Evolutionary conservation across 2,797 vertebrate species (phyloP).

Genomic region (Percopsis omiscomaycus): DNA sequence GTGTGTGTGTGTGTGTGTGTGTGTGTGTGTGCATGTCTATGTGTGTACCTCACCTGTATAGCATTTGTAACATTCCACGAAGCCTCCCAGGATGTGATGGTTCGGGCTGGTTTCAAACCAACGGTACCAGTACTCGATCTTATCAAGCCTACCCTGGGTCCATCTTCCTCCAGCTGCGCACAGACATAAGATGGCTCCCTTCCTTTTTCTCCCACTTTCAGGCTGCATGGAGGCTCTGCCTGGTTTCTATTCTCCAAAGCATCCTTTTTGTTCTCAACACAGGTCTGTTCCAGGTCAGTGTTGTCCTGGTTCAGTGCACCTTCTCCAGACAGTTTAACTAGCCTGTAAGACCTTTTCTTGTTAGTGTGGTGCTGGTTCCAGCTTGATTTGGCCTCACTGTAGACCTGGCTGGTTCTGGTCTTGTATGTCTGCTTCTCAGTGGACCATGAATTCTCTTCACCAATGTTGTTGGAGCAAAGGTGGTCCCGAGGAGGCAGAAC

Average conservation of each 20-base stretch:
- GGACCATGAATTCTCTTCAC: constrained; percentile 5
- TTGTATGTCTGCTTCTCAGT: constrained; percentile 2
- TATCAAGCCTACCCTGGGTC: constrained; percentile 4
- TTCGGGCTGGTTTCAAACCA: constrained; percentile 25
- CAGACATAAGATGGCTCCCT: background rate
- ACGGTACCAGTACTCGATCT: background rate
- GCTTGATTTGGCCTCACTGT: constrained; percentile 3
- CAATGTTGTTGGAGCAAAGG: constrained; percentile 2
- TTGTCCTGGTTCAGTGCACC: background rate
- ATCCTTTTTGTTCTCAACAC: background rate
- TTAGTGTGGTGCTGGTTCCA: constrained; percentile 11
- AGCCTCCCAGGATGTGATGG: constrained; percentile 78
- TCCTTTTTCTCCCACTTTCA: background rate
- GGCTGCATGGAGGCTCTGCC: background rate
- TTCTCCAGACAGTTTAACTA: background rate
- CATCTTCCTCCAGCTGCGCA: constrained; percentile 17
- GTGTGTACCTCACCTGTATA: constrained; percentile 65
- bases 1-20: background rate
- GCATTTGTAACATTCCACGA: constrained; percentile 78
- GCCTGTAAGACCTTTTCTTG: constrained; percentile 2
- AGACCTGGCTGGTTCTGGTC: background rate
- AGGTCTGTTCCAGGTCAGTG: background rate
- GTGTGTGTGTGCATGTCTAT: background rate
- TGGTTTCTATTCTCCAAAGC: background rate
- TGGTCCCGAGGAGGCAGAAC: constrained; percentile 21